Base-by-base conservation (phyloP, 2,888 invertebrate genomes). In the Amorpha juglandis region DNA sequence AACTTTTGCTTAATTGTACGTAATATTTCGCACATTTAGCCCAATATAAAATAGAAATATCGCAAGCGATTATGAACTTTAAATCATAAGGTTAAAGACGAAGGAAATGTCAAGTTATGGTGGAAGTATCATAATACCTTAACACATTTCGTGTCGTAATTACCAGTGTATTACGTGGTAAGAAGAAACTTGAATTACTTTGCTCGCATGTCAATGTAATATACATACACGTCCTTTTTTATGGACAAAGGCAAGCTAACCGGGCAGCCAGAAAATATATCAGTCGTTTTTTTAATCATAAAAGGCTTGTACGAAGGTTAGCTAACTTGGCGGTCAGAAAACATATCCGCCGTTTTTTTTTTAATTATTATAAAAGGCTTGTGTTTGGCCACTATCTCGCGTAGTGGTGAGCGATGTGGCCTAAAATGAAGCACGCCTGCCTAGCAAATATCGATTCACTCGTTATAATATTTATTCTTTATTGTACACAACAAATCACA, bases 81-180 rank as follows among this genome's bases (percentile, higher is more conserved):
- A 42, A 19, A 12, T 19, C 19, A 58, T 19, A 21, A 19, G 38
- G 21, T 6, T 58, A 58, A 19, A 38, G 58, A 19, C 19, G 42
- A 42, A 19, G 19, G 58, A 58, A 42, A 58, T 42, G 58, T 42
- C 58, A 42, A 19, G 58, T 58, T 58, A 58, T 11, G 19, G 9
- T 58, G 58, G 58, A 38, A 58, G 6, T 58, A 42, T 9, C 38
- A 16, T 42, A 42, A 58, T 58, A 58, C 42, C 58, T 58, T 63
- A 50, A 63, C 63, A 63, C 63, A 21, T 63, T 63, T 63, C 38
- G 19, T 48, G 50, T 38, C 14, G 38, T 27, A 16, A 51, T 63
- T 63, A 63, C 63, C 21, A 19, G 38, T 19, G 33, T 50, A 50
- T 63, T 63, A 51, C 51, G 38, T 35, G 35, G 35, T 58, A 12